Base-by-base conservation (phyloP, 2,888 invertebrate species). In the Ferrisia virgata region DNA sequence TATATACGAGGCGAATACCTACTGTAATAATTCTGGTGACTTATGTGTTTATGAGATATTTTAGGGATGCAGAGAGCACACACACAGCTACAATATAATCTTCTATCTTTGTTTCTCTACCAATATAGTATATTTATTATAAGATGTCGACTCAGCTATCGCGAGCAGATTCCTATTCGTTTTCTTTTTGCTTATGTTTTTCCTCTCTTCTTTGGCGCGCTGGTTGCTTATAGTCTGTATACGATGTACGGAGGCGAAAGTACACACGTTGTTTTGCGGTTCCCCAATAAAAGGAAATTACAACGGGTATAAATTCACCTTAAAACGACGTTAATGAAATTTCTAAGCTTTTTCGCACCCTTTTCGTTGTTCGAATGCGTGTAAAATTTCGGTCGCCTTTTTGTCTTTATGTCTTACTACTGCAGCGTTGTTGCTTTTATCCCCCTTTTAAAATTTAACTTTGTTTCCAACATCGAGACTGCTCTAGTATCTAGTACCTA, bases 261-360 rank as follows among this genome's bases (percentile, higher is more conserved):
- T 18, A 9, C 36, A 76, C 72, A 83, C 31, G 43, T 72, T 40
- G 36, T 83, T n/a, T 83, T 76, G 83, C 47, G 83, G 83, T 83
- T 83, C 72, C 43, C 83, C 72, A 83, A 72, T 72, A 83, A 85
- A 85, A 86, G 89, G 90, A 90, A 90, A 90, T 90, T 90, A 89
- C 90, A 87, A 88, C 88, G 83, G 69, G 83, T 83, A 90, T 90
- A 90, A 90, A 90, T 90, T 90, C 88, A 89, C 90, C 89, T 89
- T 89, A 89, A 90, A 90, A 90, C 90, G 90, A 90, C 90, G 89
- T 90, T 90, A 90, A 90, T 90, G 90, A 90, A 90, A 90, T 89
- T 90, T 90, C 86, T 72, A 72, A 83, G 83, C 83, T 83, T 83
- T 83, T 83, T 83, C 72, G 69, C 72, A 72, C 83, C 69, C 76